Evolutionary conservation across 1,140 invertebrate species (phyloP), one percentile per base, ranked within the genome.

Genomic region (Leguminivora glycinivorella): DNA sequence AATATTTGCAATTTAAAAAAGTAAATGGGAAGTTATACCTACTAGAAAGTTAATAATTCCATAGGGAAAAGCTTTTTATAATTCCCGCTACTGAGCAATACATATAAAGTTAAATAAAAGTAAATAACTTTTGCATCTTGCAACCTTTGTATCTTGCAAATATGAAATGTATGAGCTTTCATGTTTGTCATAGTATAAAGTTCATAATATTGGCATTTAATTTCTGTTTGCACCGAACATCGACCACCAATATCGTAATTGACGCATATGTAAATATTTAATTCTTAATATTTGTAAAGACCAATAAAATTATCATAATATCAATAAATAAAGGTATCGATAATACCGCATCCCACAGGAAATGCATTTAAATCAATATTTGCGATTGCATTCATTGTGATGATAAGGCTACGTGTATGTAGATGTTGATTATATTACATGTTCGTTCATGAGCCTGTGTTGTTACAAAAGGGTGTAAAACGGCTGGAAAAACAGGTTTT

Each of bases 361-460:
- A 63, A 63, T 63, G 58, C 58, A 63, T 29, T 63, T 34, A 63
- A 63, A 63, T 63, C 58, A 63, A 63, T 63, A 63, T 63, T 63
- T 63, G 58, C 22, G 26, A 63, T 29, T 63, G 58, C 58, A 63
- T 58, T 58, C 56, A 58, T 63, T 63, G 58, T 34, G 24, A 26
- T 63, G 58, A 63, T 63, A 63, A 63, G 47, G 47, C 5, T 52
- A 38, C 34, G 43, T 52, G 19, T n/a, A 52, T 52, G 19, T 52
- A 52, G 19, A 52, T 52, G n/a, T 47, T 47, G n/a, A 6, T 12
- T 47, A 1, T 52, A 22, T 22, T 52, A 52, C 4, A 52, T 52
- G 1, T 52, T 52, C 47, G 47, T 52, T 52, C 19, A 22, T 10
- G n/a, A 17, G 43, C 43, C n/a, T 5, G n/a, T 17, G 43, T 17